Conservation (phyloP, 2,797 vertebrate genomes). For the Chrosomus eos region DNA sequence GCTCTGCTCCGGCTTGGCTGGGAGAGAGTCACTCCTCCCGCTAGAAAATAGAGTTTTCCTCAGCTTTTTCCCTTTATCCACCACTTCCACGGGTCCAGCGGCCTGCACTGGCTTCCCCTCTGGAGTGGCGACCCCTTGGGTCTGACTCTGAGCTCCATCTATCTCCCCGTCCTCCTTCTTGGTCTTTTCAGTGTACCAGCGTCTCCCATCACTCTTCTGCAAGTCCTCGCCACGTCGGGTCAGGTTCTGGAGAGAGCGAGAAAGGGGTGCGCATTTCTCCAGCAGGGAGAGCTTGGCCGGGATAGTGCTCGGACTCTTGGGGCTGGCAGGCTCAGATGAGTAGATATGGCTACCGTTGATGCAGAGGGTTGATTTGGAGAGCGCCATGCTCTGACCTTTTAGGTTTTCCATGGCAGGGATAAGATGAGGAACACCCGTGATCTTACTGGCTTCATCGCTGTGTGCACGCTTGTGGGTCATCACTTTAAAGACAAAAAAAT, state of each 20-base stretch:
- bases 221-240: conserved; percentile 78
- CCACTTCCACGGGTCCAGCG: conserved; percentile 45
- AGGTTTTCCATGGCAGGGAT: conserved; percentile 74
- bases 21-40: conserved; percentile 79
- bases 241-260: conserved; percentile 80
- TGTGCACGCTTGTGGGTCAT: conserved; percentile 91
- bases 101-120: conserved; percentile 68
- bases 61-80: conserved; percentile 74
- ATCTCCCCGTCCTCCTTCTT: conserved; percentile 76
- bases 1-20: conserved; percentile 67
- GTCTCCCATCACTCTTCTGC: conserved; percentile 65
- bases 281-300: conserved; percentile 77
- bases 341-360: conserved; percentile 97
- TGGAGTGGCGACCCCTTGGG: conserved; percentile 65
- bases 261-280: conserved; percentile 78
- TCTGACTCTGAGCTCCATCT: conserved; percentile 53
- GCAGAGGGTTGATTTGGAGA: conserved; percentile 89
- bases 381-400: conserved; percentile 79
- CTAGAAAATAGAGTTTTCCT: conserved; percentile 86
- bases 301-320: conserved; percentile 64
- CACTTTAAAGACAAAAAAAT: conserved; percentile 70
- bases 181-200: conserved; percentile 80
- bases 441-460: conserved; percentile 87
- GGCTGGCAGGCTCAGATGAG: conserved; percentile 73
- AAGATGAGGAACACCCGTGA: conserved; percentile 68